Conservation (phyloP, 2,888 invertebrate species). For the Drosophila koepferae region DNA sequence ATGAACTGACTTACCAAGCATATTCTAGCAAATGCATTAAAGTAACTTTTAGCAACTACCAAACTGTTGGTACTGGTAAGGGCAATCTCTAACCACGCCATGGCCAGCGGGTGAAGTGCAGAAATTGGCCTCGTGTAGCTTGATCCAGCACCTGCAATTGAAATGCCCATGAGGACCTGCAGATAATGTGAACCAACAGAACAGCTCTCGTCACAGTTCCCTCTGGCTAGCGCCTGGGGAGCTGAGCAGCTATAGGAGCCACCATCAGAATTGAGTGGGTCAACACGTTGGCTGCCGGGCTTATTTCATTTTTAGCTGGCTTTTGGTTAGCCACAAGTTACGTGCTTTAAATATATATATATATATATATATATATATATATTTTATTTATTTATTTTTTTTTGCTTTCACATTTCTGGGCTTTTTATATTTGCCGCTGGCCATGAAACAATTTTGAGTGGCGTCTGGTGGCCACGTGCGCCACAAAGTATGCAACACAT, state of each 20-base stretch:
- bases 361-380: background rate
- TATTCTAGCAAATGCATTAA: slow-evolving; percentile 6
- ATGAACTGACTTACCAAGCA: background rate
- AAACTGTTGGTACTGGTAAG: background rate
- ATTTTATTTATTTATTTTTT: slow-evolving; percentile 20
- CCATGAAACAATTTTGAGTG: slow-evolving; percentile 68
- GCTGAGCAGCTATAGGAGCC: background rate
- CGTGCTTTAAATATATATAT: slow-evolving; percentile 42
- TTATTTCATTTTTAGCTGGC: slow-evolving; percentile 53
- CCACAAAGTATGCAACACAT: slow-evolving; percentile 61
- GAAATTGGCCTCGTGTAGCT: slow-evolving; percentile 2
- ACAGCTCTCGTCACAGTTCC: slow-evolving; percentile 40
- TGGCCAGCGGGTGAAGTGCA: background rate
- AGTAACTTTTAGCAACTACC: background rate
- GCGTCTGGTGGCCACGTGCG: slow-evolving; percentile 43
- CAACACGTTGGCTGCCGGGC: slow-evolving; percentile 44
- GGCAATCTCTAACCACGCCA: background rate
- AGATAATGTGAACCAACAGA: slow-evolving; percentile 70
- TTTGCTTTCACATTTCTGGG: slow-evolving; percentile 6
- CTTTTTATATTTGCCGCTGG: slow-evolving; percentile 44
- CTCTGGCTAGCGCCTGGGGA: slow-evolving; percentile 30
- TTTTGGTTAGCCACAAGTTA: slow-evolving; percentile 69
- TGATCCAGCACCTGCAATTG: slow-evolving; percentile 34
- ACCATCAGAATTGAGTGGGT: slow-evolving; percentile 42
- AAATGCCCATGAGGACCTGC: slow-evolving; percentile 64